Base-by-base conservation (phyloP, 1,140 invertebrate genomes). In the Drosophila pseudoananassae region DNA sequence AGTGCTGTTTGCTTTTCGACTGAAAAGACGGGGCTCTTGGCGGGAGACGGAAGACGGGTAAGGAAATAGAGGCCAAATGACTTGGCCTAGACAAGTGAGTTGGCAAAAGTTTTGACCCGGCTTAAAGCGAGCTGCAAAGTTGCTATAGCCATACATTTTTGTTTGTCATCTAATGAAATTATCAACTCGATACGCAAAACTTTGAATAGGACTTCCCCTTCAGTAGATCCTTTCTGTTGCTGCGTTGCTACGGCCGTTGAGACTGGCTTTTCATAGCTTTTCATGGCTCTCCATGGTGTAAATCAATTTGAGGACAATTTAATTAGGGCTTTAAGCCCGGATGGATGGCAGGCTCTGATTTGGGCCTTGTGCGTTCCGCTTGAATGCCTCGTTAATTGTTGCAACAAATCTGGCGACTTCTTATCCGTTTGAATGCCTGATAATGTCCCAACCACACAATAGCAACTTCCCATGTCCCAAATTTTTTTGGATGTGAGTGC, bases 121-220 rank as follows among this genome's bases (percentile, higher is more conserved):
- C 58, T 70, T 45, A 50, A 75, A 79, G 52, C 33, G 23, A 17
- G 40, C 31, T 31, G 43, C 17, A 40, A 73, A 66, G 51, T 46
- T 46, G 7, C 8, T 46, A 46, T 23, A 17, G 47, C 40, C 59
- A 56, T 63, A 43, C 60, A 77, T 46, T 87, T 85, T 87, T 81
- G 77, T 85, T 81, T 81, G 69, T 54, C 82, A 71, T 66, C 64
- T 75, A 85, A 85, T 78, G 49, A 66, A 87, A 78, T 85, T 85
- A 85, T 87, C 83, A 85, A 85, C 74, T 85, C 73, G 77, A 81
- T 81, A 81, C 64, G 78, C 72, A 83, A 68, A 78, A 66, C 76
- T 85, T 69, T 33, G 56, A 74, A 64, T 51, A 23, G 38, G 52
- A 64, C 36, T 74, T 53, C 47, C 46, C 29, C 51, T 23, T 46